Conservation (phyloP, 2,113 vertebrate species). For the Pterocles gutturalis region DNA sequence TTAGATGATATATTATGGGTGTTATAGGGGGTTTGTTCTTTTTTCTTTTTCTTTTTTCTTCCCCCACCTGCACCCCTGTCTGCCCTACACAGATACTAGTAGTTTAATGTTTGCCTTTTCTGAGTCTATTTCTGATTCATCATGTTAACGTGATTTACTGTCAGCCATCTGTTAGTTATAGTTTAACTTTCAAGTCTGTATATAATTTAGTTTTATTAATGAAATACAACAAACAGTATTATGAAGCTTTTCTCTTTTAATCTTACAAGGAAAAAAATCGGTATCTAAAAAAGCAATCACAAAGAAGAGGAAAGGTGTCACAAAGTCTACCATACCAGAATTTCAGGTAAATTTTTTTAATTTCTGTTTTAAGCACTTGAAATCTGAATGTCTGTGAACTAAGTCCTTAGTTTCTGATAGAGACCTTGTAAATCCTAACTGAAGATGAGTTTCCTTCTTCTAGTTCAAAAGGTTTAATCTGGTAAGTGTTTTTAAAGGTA, state of each 20-base stretch:
- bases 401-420: constrained; percentile 17
- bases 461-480: not conserved
- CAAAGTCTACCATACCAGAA: constrained; percentile 81
- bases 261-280: constrained; percentile 87
- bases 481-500: not conserved
- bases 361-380: constrained; percentile 51
- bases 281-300: constrained; percentile 81
- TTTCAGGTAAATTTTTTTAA: constrained; percentile 87
- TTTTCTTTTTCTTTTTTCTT: not conserved
- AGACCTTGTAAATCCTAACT: not conserved
- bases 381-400: constrained; percentile 26
- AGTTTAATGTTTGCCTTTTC: constrained; percentile 63
- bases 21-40: not conserved
- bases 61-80: not conserved
- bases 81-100: not conserved
- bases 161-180: constrained; percentile 56
- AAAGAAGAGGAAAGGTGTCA: constrained; percentile 83
- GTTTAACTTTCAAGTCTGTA: constrained; percentile 71
- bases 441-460: not conserved
- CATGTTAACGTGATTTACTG: constrained; percentile 52
- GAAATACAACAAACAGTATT: constrained; percentile 65
- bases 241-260: constrained; percentile 81
- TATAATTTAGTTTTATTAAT: constrained; percentile 73
- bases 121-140: constrained; percentile 37
- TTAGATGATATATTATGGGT: not conserved